Percentiles rank a stretch among this genome's conserved stretches.
Conservation (phyloP, 1,140 invertebrate genomes). For the Phenacoccus solenopsis region DNA sequence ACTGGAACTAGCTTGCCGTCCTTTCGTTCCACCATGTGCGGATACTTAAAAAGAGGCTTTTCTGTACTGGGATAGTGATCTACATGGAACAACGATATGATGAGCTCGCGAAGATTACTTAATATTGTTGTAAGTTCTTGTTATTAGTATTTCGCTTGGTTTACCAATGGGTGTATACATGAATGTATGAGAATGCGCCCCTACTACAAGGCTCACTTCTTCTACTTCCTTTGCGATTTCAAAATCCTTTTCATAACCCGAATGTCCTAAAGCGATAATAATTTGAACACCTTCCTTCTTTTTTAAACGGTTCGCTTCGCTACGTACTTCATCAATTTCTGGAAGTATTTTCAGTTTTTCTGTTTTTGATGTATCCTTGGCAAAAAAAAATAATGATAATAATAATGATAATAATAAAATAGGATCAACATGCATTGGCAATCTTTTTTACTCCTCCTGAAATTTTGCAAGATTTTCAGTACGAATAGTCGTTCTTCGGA, state of each 20-base stretch:
- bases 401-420: no score
- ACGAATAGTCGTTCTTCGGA: no score
- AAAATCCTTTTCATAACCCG: slow-evolving; percentile 63
- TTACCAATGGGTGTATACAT: slow-evolving; percentile 48
- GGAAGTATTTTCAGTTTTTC: slow-evolving; percentile 56
- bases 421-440: no score
- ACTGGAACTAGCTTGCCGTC: slow-evolving; percentile 63
- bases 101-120: not conserved
- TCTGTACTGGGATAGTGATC: slow-evolving; percentile 51
- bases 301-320: slow-evolving; percentile 51
- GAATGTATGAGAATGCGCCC: slow-evolving; percentile 79
- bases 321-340: slow-evolving; percentile 53
- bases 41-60: slow-evolving; percentile 56
- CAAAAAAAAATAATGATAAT: slow-evolving; percentile 12
- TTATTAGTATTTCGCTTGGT: slow-evolving; percentile 24
- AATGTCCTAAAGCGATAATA: slow-evolving; percentile 80
- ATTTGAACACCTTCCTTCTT: slow-evolving; percentile 47
- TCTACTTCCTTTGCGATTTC: slow-evolving; percentile 63
- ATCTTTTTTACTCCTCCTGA: no score
- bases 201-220: slow-evolving; percentile 74
- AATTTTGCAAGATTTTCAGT: no score
- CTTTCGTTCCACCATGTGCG: slow-evolving; percentile 53
- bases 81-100: slow-evolving; percentile 21
- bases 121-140: no score
- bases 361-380: slow-evolving; percentile 21